These are phyloP conservation scores for Chelon labrosus DNA, from an alignment of 2,797 vertebrate species.

Conservation along the genomic window DNA sequence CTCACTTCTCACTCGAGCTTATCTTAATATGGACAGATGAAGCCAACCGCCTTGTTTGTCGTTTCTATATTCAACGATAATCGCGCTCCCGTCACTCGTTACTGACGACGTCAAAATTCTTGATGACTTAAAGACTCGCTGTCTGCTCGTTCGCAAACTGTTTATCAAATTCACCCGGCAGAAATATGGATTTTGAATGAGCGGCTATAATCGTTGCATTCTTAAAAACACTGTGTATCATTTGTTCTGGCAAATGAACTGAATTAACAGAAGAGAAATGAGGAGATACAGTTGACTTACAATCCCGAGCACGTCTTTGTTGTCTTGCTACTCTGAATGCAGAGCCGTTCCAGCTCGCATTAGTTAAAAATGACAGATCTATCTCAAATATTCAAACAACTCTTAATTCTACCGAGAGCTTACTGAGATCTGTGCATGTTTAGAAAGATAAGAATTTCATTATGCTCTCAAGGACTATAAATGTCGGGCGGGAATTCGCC, in stretches of 20 bases:
- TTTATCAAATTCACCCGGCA: slow-evolving; percentile 51
- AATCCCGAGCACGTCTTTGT: slow-evolving; percentile 23
- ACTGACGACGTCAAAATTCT: slow-evolving; percentile 56
- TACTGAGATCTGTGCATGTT: slow-evolving; percentile 72
- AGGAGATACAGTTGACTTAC: slow-evolving; percentile 9
- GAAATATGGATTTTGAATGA: slow-evolving; percentile 44
- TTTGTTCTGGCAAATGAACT: slow-evolving; percentile 30
- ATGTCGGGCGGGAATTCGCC: slow-evolving; percentile 72
- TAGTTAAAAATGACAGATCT: slow-evolving; percentile 55
- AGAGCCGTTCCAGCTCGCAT: neutral
- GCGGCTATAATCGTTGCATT: slow-evolving; percentile 15
- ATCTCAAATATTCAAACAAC: slow-evolving; percentile 62
- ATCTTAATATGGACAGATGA: slow-evolving; percentile 82
- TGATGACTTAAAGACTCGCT: slow-evolving; percentile 37
- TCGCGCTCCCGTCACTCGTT: slow-evolving; percentile 58
- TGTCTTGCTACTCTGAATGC: slow-evolving; percentile 7
- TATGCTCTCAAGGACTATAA: slow-evolving; percentile 75
- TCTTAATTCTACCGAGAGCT: slow-evolving; percentile 59
- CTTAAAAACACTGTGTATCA: slow-evolving; percentile 19
- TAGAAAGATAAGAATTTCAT: slow-evolving; percentile 78
- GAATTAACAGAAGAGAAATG: slow-evolving; percentile 21
- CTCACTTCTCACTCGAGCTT: slow-evolving; percentile 66
- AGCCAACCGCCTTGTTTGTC: slow-evolving; percentile 65
- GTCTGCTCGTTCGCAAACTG: slow-evolving; percentile 56
- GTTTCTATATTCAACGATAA: slow-evolving; percentile 55